phyloP scores from a whole-genome alignment of 2,113 vertebrate species.

The Cyprinodon tularosa region DNA sequence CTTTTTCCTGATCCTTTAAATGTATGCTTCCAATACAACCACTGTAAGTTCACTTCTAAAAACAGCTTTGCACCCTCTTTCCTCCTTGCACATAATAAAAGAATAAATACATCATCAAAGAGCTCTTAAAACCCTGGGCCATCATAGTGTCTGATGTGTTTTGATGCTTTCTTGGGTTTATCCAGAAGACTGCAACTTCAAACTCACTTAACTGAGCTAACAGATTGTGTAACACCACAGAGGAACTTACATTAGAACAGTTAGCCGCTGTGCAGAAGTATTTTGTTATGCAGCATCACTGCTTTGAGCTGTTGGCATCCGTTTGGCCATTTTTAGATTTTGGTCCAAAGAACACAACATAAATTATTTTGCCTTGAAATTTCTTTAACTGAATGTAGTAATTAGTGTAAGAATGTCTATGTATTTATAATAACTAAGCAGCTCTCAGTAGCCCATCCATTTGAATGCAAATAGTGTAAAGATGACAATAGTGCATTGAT shows the following conservation, averaged over 20 bases:
- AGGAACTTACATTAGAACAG: conserved; percentile 32
- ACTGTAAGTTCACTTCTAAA: conserved; percentile 21
- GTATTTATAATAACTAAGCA: neutral
- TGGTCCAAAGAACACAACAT: conserved; percentile 45
- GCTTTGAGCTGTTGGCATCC: conserved; percentile 23
- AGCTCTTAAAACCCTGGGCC: conserved; percentile 8
- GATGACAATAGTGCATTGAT: neutral
- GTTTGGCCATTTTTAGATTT: conserved; percentile 34
- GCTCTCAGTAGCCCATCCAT: neutral
- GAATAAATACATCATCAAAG: conserved; percentile 50
- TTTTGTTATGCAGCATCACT: conserved; percentile 25
- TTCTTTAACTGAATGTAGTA: conserved; percentile 17
- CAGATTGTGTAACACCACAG: conserved; percentile 49
- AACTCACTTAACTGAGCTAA: conserved; percentile 25
- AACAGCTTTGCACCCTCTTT: conserved; percentile 19
- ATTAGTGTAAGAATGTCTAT: conserved; percentile 3
- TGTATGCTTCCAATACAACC: conserved; percentile 23
- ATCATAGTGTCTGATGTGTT: conserved; percentile 16
- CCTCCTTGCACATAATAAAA: conserved; percentile 21
- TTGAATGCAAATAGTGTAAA: neutral
- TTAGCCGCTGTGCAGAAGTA: conserved; percentile 15
- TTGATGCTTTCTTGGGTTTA: conserved; percentile 44
- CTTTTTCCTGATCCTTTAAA: conserved; percentile 26
- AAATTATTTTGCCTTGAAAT: conserved; percentile 41
- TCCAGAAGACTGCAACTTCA: conserved; percentile 32